Evolutionary conservation across 2,888 invertebrate genomes (phyloP).

Genomic region (Dromius quadrimaculatus): DNA sequence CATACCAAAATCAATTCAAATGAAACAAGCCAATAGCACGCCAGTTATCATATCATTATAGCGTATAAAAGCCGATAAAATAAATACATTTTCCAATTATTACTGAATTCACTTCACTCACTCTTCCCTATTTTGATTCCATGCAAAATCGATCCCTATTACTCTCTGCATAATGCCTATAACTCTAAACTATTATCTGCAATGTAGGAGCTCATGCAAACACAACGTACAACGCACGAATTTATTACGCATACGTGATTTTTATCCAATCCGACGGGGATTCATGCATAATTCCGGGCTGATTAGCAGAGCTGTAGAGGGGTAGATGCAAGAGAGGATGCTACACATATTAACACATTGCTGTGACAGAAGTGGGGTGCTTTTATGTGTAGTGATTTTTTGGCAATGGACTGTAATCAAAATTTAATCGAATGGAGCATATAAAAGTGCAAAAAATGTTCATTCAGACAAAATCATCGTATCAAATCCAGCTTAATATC

Average conservation of each 20-base stretch:
- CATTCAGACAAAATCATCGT: too few relatives aligned
- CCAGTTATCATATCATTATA: conserved; percentile 29
- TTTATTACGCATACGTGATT: conserved; percentile 39
- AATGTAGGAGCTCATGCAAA: conserved; percentile 10
- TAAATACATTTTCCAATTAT: conserved; percentile 37
- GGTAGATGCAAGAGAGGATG: neutral
- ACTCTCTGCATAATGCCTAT: neutral
- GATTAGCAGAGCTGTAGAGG: conserved; percentile 19
- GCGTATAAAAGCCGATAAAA: conserved; percentile 28
- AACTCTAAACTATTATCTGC: neutral
- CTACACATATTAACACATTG: conserved; percentile 34
- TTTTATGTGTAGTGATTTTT: too few relatives aligned
- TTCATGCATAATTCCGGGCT: conserved; percentile 41
- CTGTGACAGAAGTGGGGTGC: too few relatives aligned
- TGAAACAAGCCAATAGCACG: neutral
- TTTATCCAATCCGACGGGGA: conserved; percentile 13
- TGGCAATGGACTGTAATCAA: too few relatives aligned
- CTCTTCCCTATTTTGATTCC: neutral
- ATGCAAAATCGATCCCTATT: neutral
- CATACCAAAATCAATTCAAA: conserved; percentile 11
- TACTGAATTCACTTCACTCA: conserved; percentile 6
- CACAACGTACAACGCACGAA: conserved; percentile 20
- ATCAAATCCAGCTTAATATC: too few relatives aligned
- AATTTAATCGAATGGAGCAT: too few relatives aligned
- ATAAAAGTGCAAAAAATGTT: too few relatives aligned